These are phyloP conservation scores for Listronotus bonariensis DNA, from an alignment of 1,140 invertebrate species.

Conservation along the genomic window DNA sequence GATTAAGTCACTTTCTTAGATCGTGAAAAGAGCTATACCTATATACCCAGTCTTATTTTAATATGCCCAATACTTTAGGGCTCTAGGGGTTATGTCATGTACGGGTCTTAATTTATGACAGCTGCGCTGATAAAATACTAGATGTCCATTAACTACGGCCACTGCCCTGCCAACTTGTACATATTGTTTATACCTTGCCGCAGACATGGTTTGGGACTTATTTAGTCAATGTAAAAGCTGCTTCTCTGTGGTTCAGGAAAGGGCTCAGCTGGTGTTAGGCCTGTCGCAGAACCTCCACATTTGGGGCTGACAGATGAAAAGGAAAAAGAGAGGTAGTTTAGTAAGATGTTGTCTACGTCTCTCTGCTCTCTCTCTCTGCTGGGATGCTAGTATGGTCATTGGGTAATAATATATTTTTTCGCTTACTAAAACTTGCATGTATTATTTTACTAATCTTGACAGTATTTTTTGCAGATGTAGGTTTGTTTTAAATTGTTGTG, in stretches of 20 bases:
- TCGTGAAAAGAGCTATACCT: too few species aligned
- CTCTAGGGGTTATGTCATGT: too few species aligned
- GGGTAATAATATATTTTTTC: conserved; percentile 2
- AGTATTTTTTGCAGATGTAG: too few species aligned
- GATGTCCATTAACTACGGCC: neutral
- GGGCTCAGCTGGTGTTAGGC: conserved; percentile 48
- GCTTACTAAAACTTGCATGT: neutral
- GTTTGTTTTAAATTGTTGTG: too few species aligned
- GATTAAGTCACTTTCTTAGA: too few species aligned
- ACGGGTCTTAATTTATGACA: too few species aligned
- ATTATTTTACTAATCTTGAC: neutral
- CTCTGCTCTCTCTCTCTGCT: conserved; percentile 5
- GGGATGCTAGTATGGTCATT: conserved; percentile 22
- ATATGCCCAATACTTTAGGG: too few species aligned
- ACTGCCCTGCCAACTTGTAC: conserved; percentile 4
- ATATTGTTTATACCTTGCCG: conserved; percentile 18
- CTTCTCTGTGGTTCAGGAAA: conserved; percentile 53
- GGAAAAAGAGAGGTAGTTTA: conserved; percentile 49
- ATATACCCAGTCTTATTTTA: too few species aligned
- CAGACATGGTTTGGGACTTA: conserved; percentile 49
- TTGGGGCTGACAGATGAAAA: conserved; percentile 16
- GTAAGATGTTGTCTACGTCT: neutral
- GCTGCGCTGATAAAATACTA: too few species aligned
- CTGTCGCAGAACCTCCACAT: conserved; percentile 38
- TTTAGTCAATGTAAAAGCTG: conserved; percentile 51